A percentile compares a stretch with the other conserved stretches of the same genome.
These are phyloP conservation scores for Mesocentrotus franciscanus DNA, from an alignment of 53 echinoderm and acorn worm species.

Conservation along the genomic window DNA sequence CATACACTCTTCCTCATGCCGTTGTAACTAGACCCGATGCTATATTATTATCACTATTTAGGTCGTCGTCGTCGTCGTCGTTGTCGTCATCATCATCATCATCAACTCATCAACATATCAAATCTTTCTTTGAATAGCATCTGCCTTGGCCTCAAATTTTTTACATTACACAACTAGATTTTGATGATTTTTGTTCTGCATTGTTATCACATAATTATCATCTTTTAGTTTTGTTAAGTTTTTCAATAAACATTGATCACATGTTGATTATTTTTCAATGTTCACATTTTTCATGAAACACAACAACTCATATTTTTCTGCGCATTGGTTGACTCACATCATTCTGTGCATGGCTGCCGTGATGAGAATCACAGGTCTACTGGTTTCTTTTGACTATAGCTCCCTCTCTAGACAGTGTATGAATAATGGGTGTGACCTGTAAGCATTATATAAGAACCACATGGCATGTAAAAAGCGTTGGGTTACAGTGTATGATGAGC, in stretches of 20 bases:
- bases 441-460: neutral
- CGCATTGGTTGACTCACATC: neutral
- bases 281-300: no score
- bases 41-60: neutral
- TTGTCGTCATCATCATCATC: neutral
- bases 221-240: neutral
- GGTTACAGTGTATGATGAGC: neutral
- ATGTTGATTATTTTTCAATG: no score
- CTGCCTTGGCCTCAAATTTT: neutral
- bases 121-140: no score
- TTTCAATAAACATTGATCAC: neutral
- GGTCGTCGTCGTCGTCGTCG: no score
- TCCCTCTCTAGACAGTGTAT: constrained; percentile 6
- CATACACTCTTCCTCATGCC: no score
- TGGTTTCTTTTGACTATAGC: neutral
- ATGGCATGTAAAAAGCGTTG: neutral
- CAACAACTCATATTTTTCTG: no score
- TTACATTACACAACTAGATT: neutral
- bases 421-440: constrained; percentile 32
- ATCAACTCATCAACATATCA: no score
- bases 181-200: neutral
- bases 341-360: neutral
- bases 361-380: neutral
- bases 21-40: neutral
- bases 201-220: neutral